Base-by-base conservation (phyloP, 1,140 invertebrate species). In the Aporrectodea caliginosa region DNA sequence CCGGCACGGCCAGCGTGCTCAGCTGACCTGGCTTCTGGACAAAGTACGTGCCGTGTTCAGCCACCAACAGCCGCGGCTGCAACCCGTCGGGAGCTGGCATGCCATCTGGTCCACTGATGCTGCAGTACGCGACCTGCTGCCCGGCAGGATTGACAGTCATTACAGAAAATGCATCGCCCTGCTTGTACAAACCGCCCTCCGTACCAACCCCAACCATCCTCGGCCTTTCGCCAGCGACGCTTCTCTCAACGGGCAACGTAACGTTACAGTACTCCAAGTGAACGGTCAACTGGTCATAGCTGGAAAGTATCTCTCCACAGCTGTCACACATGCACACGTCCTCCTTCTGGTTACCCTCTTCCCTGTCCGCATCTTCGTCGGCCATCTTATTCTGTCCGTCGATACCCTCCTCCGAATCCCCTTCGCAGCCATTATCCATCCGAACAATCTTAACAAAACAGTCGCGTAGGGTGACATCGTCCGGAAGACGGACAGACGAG, bases 381-480 rank as follows among this genome's bases (percentile, higher is more conserved):
- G 2, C 27, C 70, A 72, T 6, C 12, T 2, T 2, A 32, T 72
- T 72, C 12, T 72, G 2, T 27, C 2, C 6, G 6, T 2, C 2
- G 27, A 29, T 27, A 6, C 70, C 70, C 27, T 27, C 70, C 6
- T 72, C 31, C 2, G n/a, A 27, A 72, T 14, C 14, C 2, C n/a
- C 31, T 72, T 27, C n/a, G 27, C 32, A 76, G 16, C 43, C 35
- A 27, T 68, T 76, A 31, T 68, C 75, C 16, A 76, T 32, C 12
- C 75, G 34, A 32, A 68, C 43, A 16, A 76, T 76, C 35, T 76
- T 76, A 2, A 76, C 75, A 29, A 76, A 76, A 29, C 75, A 76
- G 27, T 68, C 43, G 6, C 43, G 43, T 22, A 58, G n/a, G 1
- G 33, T 76, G 34, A 76, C 22, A 43, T 76, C 35, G 43, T 35